These are phyloP conservation scores for Pseudopodoces humilis DNA, from an alignment of 2,113 vertebrate species.

Conservation along the genomic window DNA sequence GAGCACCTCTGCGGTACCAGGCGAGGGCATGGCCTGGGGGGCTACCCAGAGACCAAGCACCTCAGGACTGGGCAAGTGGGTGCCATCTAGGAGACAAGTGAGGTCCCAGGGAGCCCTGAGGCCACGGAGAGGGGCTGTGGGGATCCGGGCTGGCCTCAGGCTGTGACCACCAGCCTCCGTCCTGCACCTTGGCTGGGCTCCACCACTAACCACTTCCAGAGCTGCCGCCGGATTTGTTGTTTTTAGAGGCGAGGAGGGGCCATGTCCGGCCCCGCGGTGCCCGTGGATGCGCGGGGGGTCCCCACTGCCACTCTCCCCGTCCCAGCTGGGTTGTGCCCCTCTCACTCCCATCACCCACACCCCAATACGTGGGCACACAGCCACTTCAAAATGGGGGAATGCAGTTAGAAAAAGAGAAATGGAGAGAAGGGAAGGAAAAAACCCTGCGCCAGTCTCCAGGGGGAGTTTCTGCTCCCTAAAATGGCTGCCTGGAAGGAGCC, in stretches of 20 bases:
- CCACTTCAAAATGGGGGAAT: neutral
- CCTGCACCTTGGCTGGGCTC: constrained; percentile 8
- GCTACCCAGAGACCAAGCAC: neutral
- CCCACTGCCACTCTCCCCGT: neutral
- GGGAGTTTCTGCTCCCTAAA: constrained; percentile 59
- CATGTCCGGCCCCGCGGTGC: neutral
- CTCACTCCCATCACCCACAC: fast-evolving
- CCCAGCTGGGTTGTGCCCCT: neutral
- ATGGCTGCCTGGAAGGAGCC: constrained; percentile 68
- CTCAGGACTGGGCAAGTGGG: too few relatives aligned
- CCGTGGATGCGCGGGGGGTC: neutral
- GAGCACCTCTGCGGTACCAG: neutral
- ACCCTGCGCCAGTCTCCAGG: neutral
- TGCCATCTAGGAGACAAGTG: neutral
- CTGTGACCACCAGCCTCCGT: neutral
- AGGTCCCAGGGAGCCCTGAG: neutral
- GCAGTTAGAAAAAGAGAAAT: neutral
- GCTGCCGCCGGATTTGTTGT: neutral
- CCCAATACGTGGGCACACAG: fast-evolving
- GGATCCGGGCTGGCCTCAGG: neutral
- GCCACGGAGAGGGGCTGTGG: neutral
- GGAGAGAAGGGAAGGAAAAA: neutral
- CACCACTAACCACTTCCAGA: constrained; percentile 46
- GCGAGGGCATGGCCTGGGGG: neutral
- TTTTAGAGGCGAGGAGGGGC: constrained; percentile 27